Evolutionary conservation across 30 jellyfish, hydroid and myxozoan genomes (phyloP).

Genomic region (Turritopsis dohrnii): DNA sequence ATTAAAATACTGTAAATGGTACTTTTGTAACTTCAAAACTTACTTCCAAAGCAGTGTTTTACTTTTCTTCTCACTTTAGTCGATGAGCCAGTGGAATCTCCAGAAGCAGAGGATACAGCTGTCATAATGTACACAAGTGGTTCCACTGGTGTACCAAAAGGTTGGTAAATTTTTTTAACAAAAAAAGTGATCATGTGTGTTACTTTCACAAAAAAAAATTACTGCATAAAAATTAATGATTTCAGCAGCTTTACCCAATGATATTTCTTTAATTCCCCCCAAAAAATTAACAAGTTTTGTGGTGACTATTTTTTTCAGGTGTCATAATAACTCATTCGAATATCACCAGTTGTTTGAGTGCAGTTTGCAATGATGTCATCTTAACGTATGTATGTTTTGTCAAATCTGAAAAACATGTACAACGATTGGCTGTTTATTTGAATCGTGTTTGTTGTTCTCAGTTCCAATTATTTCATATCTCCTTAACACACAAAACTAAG

Average conservation of each 20-base stretch:
- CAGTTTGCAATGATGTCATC: conserved; percentile 29
- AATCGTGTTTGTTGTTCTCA: no score
- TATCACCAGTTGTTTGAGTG: conserved; percentile 54
- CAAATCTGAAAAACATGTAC: no score
- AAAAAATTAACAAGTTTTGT: no score
- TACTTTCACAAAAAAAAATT: no score
- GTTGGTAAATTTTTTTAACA: conserved; percentile 22
- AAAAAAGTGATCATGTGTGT: background rate
- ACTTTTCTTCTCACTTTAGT: conserved; percentile 1
- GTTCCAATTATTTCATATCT: no score
- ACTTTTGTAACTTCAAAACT: no score
- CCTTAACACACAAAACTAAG: no score
- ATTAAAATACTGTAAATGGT: background rate
- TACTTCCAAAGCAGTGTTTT: no score
- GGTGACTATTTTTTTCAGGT: conserved; percentile 33
- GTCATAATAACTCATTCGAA: conserved; percentile 64
- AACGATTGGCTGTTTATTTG: no score
- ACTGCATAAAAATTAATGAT: no score
- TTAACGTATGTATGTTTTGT: conserved; percentile 38
- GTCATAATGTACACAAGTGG: conserved; percentile 97
- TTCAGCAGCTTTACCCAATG: no score
- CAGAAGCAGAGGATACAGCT: conserved; percentile 72
- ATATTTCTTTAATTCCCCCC: no score
- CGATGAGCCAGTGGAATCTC: conserved; percentile 36
- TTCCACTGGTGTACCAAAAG: conserved; percentile 98